Base-by-base conservation (phyloP, 2,113 vertebrate genomes). In the Zapornia atra region DNA sequence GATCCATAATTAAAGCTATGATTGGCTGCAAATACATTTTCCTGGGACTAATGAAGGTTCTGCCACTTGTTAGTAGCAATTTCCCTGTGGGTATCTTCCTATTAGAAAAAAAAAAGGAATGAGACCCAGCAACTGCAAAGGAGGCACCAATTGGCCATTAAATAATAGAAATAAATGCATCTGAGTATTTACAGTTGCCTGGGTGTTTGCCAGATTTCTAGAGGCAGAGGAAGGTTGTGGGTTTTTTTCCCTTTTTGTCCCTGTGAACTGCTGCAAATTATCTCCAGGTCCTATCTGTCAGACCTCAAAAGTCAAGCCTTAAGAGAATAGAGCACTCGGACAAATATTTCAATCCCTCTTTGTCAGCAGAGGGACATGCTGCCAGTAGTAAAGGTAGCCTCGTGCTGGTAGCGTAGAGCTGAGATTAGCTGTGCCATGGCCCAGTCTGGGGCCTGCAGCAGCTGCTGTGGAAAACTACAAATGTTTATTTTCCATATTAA, bases 1-100 rank as follows among this genome's bases (percentile, higher is more conserved):
- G 71, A 94, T 86, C 75, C 79, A 90, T 95, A 86, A 95, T 88
- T 90, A 86, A 82, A 85, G 14, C 26, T 68, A 36, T 53, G 66
- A 61, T 51, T 83, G 76, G 79, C 68, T 90, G 54, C 21, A 82
- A 22, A 57, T 82, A 69, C 29, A 66, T 96, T 90, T 94, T 92
- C 10, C 66, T 73, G 59, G 44, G n/a, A 80, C 84, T 90, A 86
- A 86, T 40, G 63, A 96, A 79, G 66, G 60, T n/a, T 18, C n/a
- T 88, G 12, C 25, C 44, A 82, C 40, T 85, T 64, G 15, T 79
- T 91, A 91, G n/a, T 11, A 69, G 36, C 51, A 73, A 29, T 92
- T 88, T 82, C 63, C 63, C 53, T 63, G 28, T 4, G 6, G 59
- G 38, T 72, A 72, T 91, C 57, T 72, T 76, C 71, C 70, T 44